Evolutionary conservation across 2,888 invertebrate genomes (phyloP), one percentile per base, ranked within the genome.

Genomic region (Lepas anatifera): DNA sequence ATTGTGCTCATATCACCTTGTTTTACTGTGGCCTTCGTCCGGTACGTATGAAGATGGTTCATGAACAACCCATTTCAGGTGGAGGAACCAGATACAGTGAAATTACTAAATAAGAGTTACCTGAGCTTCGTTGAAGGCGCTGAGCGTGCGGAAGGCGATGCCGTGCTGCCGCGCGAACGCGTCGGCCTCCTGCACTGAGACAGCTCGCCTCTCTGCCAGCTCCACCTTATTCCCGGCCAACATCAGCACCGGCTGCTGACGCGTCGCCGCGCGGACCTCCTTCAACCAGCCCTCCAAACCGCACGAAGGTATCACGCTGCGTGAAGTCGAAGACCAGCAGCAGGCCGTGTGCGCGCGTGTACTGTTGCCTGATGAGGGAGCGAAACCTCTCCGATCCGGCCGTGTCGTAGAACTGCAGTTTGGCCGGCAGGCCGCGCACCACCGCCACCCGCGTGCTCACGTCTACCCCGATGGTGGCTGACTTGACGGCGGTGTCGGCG

Each of bases 391-490:
- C 39, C 39, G 66, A 66, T 8, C 66, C 66, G 25, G 66, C 66
- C 39, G 66, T 66, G 39, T 66, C 66, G 39, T 66, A 66, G 25
- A 66, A 37, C 39, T 66, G 66, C 39, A 66, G 39, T 39, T 66
- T 66, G 66, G 18, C 39, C 25, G 66, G 66, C 66, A 66, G 39
- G 66, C 66, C 66, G 39, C 37, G 39, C 66, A 66, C 66, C 11
- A 37, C 25, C n/a, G 25, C 37, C n/a, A 66, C 39, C 25, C 66
- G 39, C 39, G 66, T 66, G 37, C 66, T 8, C 13, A 66, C 66
- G 66, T 66, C 66, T 13, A 66, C 66, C 27, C 66, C 66, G 66
- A 66, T 66, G 39, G 66, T 66, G 66, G 66, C 66, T 16, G 39
- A 39, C 25, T 25, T 37, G 10, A 66, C 39, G 13, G 66, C 25